Evolutionary conservation across 2,797 vertebrate genomes (phyloP).

Genomic region (Pelochelys cantorii): DNA sequence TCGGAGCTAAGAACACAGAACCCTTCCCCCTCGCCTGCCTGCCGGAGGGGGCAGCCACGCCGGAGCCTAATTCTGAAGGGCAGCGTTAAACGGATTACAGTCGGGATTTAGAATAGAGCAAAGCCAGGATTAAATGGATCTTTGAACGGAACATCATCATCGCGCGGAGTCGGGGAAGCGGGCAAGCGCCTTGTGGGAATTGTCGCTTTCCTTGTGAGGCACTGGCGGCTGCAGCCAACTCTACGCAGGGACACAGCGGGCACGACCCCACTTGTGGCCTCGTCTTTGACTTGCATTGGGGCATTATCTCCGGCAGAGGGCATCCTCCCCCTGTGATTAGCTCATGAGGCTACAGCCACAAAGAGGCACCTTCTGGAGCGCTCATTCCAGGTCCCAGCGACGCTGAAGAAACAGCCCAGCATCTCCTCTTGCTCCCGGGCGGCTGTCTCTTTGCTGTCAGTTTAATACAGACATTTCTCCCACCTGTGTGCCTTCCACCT

Average conservation of each 20-base stretch:
- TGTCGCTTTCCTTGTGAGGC: not conserved
- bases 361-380: not conserved
- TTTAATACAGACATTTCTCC: not conserved
- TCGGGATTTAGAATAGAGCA: slow-evolving; percentile 36
- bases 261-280: not conserved
- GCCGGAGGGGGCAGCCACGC: accelerated
- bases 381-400: not conserved
- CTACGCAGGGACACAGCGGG: not conserved
- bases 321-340: not conserved
- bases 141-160: not conserved
- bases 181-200: not conserved
- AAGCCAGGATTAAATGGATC: slow-evolving; percentile 7
- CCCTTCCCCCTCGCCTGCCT: accelerated
- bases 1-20: not conserved
- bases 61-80: not conserved
- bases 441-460: not conserved
- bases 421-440: not conserved
- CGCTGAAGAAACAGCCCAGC: not conserved
- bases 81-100: slow-evolving; percentile 39
- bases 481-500: not conserved
- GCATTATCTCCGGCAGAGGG: not conserved
- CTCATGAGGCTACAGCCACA: too few species aligned
- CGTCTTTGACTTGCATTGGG: not conserved
- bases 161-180: not conserved
- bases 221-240: not conserved